Evolutionary conservation across 2,888 invertebrate genomes (phyloP), one percentile per base, ranked within the genome.

Genomic region (Camptogramma bilineatum): DNA sequence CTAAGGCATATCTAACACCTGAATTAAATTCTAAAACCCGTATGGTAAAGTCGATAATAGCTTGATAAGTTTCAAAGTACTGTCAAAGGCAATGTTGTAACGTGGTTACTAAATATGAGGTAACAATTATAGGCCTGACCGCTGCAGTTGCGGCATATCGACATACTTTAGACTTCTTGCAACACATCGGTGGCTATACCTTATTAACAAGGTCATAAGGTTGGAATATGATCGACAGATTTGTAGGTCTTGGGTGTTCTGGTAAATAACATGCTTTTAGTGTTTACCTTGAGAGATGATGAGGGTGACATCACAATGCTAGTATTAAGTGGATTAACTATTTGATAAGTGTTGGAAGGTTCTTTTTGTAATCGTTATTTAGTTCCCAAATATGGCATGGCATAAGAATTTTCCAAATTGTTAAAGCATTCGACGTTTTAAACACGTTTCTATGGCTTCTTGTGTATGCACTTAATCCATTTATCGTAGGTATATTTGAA

Each of bases 141-240:
- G 74, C 71, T 68, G 75, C 75, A 71, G 70, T 73, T 74, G 71
- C 73, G 79, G 76, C 80, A 78, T 72, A 78, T 73, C 86, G 85
- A 75, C 87, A 82, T 73, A 88, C 82, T 83, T 87, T 61, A 69
- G 65, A 64, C 62, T 48, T n/a, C 65, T 80, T 77, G 64, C 78
- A 76, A 63, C 60, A 68, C 74, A 80, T 53, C 55, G 50, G 52
- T 53, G 16, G 42, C 52, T 65, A 60, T 52, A 48, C 51, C 60
- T 65, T 73, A 51, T 56, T n/a, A 0, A 16, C 8, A 44, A 48
- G 8, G 31, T 2, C 18, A 24, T 66, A 73, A 55, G 55, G 69
- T 62, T 54, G 21, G 64, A 53, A 63, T n/a, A 54, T 65, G 18
- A 13, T 18, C 51, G 28, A 17, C 19, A 48, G 31, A 57, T 57